Base-by-base conservation (phyloP, 1,140 invertebrate species). In the Procambarus virginalis region DNA sequence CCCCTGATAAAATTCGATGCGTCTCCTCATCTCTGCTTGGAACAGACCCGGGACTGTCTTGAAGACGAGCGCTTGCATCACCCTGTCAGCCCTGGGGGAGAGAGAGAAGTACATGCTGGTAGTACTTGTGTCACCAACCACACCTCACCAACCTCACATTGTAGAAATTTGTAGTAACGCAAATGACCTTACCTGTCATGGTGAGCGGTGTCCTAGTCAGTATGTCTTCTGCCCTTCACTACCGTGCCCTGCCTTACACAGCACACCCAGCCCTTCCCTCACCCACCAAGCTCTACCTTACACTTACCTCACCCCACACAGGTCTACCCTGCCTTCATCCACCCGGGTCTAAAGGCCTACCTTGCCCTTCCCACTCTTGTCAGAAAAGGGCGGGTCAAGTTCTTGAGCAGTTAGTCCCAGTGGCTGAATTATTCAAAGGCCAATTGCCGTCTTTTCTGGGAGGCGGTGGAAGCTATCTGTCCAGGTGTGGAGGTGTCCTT, bases 51-150 rank as follows among this genome's bases (percentile, higher is more conserved):
- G 98, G 86, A 99, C 98, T 90, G 99, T 94, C 95, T 99, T 99
- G 94, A 99, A 99, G 3, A 99, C 98, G 93, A 99, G 97, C 92
- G 98, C 97, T 94, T 99, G 98, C 68, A 99, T 95, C n/a, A 97
- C 97, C 94, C 98, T 97, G 94, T 99, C 98, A 86, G 96, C 95
- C 94, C 97, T 98, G 60, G 70, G 51, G 58, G 51, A 14, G 68
- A 48, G 22, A 64, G 34, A 82, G 4, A 49, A 20, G 22, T 3
- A 55, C 48, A n/a, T n/a, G 60, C 20, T 34, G 49, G 14, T 12
- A 45, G 55, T 64, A 20, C 60, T 17, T 64, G 60, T 5, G 4
- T 12, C 60, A 64, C 60, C 6, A 64, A 2, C 4, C 14, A 64
- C 6, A 64, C 14, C 34, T 34, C 34, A 34, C 34, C 34, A 34